Base-by-base conservation (phyloP, 1,140 invertebrate species). In the Drosophila grimshawi region DNA sequence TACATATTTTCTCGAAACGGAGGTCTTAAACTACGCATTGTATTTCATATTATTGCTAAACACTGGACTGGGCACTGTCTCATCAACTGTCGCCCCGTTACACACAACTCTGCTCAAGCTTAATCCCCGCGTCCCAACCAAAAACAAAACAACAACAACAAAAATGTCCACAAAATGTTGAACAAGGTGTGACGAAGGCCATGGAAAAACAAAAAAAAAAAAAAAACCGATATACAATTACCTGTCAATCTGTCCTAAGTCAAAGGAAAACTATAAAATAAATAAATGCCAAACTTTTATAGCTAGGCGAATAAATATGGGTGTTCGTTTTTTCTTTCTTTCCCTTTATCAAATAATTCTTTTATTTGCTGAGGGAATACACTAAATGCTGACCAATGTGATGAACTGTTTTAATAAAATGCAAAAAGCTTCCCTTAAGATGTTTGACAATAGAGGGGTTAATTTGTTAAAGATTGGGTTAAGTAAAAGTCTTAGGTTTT, bases 221-320 rank as follows among this genome's bases (percentile, higher is more conserved):
- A 53, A 41, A 48, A 76, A 49, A 49, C 39, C 39, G n/a, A 80
- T 83, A 68, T 76, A 49, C 79, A 83, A 85, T 65, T 67, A 61
- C 63, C 76, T 80, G 81, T 80, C 76, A 80, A 71, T 59, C 67
- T 57, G 8, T 5, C 30, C 29, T 29, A 29, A 30, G 27, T 32
- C 39, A 10, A 60, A 35, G n/a, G 46, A 39, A 60, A 60, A 62
- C 64, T 53, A 68, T 52, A 52, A 51, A 65, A 65, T 46, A 46
- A 65, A 45, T 51, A 65, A 62, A 30, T 39, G 35, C 6, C 30
- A 35, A 11, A 66, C 56, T 66, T 56, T 29, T 56, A 56, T 45
- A 32, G 41, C 51, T 27, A 48, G 33, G 29, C 43, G n/a, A 48
- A 32, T 4, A 30, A 29, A 32, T 32, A 35, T 49, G 37, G 37